Conservation (phyloP, 2,797 vertebrate genomes). For the Zenarchopterus dispar region DNA sequence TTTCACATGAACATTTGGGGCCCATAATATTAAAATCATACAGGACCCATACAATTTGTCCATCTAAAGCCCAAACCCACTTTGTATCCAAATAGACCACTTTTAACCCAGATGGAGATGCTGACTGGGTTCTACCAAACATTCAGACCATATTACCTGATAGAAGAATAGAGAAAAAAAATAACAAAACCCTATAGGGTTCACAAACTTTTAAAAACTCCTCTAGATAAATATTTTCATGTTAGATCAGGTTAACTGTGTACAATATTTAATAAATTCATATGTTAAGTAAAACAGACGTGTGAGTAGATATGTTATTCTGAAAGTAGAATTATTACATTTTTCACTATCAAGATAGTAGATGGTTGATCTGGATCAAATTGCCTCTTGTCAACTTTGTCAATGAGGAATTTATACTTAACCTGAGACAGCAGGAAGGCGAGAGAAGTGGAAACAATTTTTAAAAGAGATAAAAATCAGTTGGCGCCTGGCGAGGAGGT, state of each 20-base stretch:
- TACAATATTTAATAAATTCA: not conserved
- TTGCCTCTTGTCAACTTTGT: slow-evolving; percentile 67
- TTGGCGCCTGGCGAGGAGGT: slow-evolving; percentile 83
- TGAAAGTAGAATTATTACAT: slow-evolving; percentile 25
- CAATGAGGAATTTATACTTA: slow-evolving; percentile 64
- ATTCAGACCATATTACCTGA: no score
- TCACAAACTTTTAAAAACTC: not conserved
- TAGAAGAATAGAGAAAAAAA: not conserved
- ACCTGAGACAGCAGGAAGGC: slow-evolving; percentile 33
- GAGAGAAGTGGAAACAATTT: slow-evolving; percentile 88
- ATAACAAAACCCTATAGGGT: not conserved
- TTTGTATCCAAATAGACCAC: no score
- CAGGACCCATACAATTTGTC: no score
- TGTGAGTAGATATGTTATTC: not conserved
- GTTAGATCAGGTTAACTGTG: not conserved
- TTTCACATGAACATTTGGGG: no score
- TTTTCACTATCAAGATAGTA: slow-evolving; percentile 34
- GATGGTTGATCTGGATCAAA: slow-evolving; percentile 41
- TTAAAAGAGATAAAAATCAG: slow-evolving; percentile 87
- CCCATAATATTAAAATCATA: no score
- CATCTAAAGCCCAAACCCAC: no score
- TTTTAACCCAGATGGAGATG: no score
- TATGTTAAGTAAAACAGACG: not conserved
- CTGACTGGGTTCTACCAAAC: no score
- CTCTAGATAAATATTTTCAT: not conserved